Conservation (phyloP, 37 sponge, comb jelly and placozoan genomes). For the Spongilla lacustris region DNA sequence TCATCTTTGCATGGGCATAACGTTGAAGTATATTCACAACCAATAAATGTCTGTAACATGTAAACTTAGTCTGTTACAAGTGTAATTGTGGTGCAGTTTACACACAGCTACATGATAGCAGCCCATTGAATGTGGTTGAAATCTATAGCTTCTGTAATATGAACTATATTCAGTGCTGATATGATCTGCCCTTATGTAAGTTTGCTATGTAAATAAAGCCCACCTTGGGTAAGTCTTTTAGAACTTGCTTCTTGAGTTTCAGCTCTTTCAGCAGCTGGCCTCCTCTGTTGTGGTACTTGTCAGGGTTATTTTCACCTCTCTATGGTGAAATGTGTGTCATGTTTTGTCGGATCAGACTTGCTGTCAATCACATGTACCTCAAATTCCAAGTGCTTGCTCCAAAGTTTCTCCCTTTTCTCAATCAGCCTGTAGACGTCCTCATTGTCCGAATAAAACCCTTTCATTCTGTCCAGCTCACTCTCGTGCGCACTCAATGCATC, state of each 20-base stretch:
- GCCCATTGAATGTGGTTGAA: too few relatives aligned
- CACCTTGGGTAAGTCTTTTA: constrained; percentile 79
- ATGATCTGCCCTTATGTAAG: too few relatives aligned
- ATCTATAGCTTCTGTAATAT: too few relatives aligned
- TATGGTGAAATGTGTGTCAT: background rate
- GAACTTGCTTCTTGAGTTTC: constrained; percentile 58
- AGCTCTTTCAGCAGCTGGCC: constrained; percentile 87
- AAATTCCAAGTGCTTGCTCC: constrained; percentile 44
- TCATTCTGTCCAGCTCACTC: constrained; percentile 78
- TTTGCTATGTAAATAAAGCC: too few relatives aligned
- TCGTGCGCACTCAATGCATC: constrained; percentile 76
- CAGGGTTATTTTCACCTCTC: constrained; percentile 65
- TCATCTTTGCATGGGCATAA: too few relatives aligned
- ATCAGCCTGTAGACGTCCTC: constrained; percentile 62
- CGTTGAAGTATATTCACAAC: too few relatives aligned
- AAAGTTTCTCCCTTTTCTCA: constrained; percentile 73
- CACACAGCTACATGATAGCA: too few relatives aligned
- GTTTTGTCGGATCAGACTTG: background rate
- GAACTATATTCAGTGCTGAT: too few relatives aligned
- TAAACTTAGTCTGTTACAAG: too few relatives aligned
- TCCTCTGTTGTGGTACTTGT: constrained; percentile 76
- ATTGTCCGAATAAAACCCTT: constrained; percentile 70
- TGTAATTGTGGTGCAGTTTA: too few relatives aligned
- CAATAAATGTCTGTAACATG: too few relatives aligned
- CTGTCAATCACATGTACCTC: constrained; percentile 30